Conservation (phyloP, 1,140 invertebrate species). For the Plutomurus gul region DNA sequence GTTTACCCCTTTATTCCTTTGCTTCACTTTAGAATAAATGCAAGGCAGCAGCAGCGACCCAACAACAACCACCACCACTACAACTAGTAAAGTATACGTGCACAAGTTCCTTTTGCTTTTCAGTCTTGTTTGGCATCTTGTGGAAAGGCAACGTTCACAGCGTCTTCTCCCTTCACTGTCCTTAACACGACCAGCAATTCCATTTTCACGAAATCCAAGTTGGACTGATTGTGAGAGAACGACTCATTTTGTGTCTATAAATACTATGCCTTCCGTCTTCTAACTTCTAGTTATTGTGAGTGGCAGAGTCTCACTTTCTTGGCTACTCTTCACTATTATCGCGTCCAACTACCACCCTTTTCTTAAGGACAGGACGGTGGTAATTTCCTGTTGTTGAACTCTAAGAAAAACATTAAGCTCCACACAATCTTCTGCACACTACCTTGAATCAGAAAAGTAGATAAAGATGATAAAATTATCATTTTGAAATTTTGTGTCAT, state of each 20-base stretch:
- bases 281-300: too few relatives aligned
- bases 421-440: not conserved
- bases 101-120: not conserved
- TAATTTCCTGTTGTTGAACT: slow-evolving; percentile 14
- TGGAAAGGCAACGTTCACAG: not conserved
- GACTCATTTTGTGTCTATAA: too few relatives aligned
- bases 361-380: slow-evolving; percentile 13
- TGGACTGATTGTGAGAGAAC: too few relatives aligned
- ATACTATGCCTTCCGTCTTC: too few relatives aligned
- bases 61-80: too few relatives aligned
- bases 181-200: too few relatives aligned
- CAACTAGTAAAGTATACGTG: not conserved
- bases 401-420: not conserved
- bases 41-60: too few relatives aligned
- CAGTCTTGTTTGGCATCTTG: slow-evolving; percentile 16
- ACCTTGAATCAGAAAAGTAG: slow-evolving; percentile 10
- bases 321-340: not conserved
- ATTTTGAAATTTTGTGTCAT: not conserved
- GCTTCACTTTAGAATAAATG: too few relatives aligned
- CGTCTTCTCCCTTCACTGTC: not conserved
- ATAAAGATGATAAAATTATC: slow-evolving; percentile 2
- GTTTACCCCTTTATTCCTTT: too few relatives aligned
- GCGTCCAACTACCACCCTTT: slow-evolving; percentile 11
- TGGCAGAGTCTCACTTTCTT: not conserved
- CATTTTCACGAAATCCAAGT: not conserved